Base-by-base conservation (phyloP, 2,113 vertebrate genomes). In the Callopanchax toddi region DNA sequence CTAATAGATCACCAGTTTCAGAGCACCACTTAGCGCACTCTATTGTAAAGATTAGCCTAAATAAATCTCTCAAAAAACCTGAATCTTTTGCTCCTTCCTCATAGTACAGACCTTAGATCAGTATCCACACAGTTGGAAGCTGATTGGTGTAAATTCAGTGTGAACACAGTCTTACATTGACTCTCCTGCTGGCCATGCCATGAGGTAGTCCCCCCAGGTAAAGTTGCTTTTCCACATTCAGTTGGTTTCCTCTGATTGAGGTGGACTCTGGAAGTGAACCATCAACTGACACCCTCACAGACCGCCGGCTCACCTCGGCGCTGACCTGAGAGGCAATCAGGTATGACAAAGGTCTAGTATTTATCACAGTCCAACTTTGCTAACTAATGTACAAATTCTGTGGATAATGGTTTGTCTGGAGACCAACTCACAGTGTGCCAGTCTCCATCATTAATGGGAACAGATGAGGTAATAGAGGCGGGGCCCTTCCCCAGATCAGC, bases 401-500 rank as follows among this genome's bases (percentile, higher is more conserved):
- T 22, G 22, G 11, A 15, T 6, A 12, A n/a, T n/a, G n/a, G n/a
- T 48, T 21, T 12, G 4, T 48, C 18, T 22, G 11, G 45, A 23
- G n/a, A 0, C 4, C 1, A 18, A 90, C 93, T 39, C 84, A 98
- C 96, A 20, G 45, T 87, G 86, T 98, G 97, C 97, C 96, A 99
- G 58, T 84, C 86, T 68, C 97, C 97, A 8, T 98, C 94, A 9
- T 57, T 94, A 79, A 99, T 42, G 15, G 63, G 6, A 0, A 83
- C 51, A 2, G 92, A 87, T n/a, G 94, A 93, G 11, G 83, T 83
- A 74, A 91, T 78, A n/a, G 89, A 87, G 12, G 95, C 90, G 1
- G 89, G 89, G 44, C 95, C 94, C 89, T 93, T 95, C 23, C 96
- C 96, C 21, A 97, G 89, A 67, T 98, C 95, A 67, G 95, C 96